These are phyloP conservation scores for Stegodyphus mimosarum DNA, from an alignment of 1,140 invertebrate species.

Conservation along the genomic window DNA sequence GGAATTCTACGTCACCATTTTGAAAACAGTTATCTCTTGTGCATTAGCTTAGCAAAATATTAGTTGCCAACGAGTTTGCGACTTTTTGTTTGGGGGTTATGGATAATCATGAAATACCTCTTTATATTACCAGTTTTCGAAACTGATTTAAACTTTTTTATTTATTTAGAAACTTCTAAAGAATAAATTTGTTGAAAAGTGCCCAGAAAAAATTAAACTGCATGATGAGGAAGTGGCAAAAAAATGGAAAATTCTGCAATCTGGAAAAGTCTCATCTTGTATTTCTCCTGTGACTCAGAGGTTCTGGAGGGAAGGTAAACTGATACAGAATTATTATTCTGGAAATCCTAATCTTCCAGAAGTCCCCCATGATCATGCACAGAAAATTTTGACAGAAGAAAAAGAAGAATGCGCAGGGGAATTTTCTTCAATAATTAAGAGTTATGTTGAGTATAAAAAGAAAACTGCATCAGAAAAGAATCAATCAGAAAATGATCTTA, in stretches of 20 bases:
- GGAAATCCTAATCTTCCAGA: slow-evolving; percentile 34
- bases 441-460: slow-evolving; percentile 35
- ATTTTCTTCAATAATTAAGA: slow-evolving; percentile 37
- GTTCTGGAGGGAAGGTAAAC: slow-evolving; percentile 45
- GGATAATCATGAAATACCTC: not conserved
- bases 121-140: not conserved
- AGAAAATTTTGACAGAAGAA: not conserved
- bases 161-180: slow-evolving; percentile 47
- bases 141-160: not conserved
- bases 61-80: not conserved
- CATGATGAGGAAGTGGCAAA: slow-evolving; percentile 38
- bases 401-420: slow-evolving; percentile 8
- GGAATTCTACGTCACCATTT: not conserved
- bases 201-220: slow-evolving; percentile 31
- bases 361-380: not conserved
- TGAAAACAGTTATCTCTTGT: too few species aligned
- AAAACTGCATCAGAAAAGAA: not conserved
- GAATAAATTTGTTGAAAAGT: slow-evolving; percentile 17
- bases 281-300: slow-evolving; percentile 23
- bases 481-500: not conserved
- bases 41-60: too few species aligned
- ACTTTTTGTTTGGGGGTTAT: not conserved
- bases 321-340: slow-evolving; percentile 26
- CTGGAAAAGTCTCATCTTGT: not conserved
- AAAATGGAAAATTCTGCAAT: slow-evolving; percentile 30